Conservation (phyloP, 2,888 invertebrate genomes). For the Allacma fusca region DNA sequence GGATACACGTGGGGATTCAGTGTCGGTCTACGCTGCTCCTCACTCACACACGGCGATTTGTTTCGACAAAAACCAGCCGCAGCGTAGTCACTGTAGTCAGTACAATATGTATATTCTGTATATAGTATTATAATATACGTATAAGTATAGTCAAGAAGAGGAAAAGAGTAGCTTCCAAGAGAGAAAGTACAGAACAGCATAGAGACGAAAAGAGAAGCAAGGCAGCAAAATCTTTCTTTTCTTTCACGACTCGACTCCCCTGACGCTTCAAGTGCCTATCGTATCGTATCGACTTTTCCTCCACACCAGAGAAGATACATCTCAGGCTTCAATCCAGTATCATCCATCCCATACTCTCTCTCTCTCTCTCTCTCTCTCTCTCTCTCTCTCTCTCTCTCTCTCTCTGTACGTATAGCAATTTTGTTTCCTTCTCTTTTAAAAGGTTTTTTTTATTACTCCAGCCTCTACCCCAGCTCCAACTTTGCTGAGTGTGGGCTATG, state of each 20-base stretch:
- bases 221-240: conserved; percentile 17
- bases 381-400: no score
- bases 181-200: neutral
- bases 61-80: no score
- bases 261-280: conserved; percentile 33
- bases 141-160: neutral
- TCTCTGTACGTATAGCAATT: neutral
- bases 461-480: no score
- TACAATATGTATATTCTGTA: no score
- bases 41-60: no score
- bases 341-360: conserved; percentile 2
- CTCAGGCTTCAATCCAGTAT: conserved; percentile 30
- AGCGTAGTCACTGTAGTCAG: no score
- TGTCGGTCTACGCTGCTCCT: no score
- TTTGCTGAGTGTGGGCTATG: no score
- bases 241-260: conserved; percentile 17
- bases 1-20: no score
- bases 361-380: no score
- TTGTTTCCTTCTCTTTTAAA: conserved; percentile 31
- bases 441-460: conserved; percentile 17
- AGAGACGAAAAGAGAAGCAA: neutral
- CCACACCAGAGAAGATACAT: conserved; percentile 20
- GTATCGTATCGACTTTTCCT: conserved; percentile 35
- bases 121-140: no score
- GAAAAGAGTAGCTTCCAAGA: neutral